Evolutionary conservation across 2,797 vertebrate species (phyloP).

Genomic region (Hylomyscus alleni): DNA sequence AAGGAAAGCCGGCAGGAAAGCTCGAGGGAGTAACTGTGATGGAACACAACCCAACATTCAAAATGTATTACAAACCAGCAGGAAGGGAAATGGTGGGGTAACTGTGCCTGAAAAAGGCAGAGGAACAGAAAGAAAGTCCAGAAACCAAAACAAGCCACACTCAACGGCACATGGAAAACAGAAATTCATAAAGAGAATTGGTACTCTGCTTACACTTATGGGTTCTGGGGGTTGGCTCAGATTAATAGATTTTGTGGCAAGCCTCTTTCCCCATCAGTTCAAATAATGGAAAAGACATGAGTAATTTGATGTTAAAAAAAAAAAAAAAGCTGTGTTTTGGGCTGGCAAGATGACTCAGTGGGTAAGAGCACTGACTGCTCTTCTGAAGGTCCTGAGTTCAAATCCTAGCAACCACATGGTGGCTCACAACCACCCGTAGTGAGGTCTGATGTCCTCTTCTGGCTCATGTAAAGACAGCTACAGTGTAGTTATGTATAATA

Average conservation of each 20-base stretch:
- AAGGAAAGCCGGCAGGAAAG: neutral
- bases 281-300: neutral
- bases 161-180: neutral
- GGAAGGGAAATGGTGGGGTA: conserved; percentile 24
- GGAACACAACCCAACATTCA: neutral
- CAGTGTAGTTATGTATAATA: no score
- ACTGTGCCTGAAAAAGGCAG: neutral
- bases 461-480: no score
- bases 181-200: neutral
- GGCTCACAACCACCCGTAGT: no score
- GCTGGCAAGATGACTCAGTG: no score
- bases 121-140: neutral
- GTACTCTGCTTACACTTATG: neutral
- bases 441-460: no score
- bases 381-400: no score
- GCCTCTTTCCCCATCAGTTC: neutral
- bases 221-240: neutral
- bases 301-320: neutral
- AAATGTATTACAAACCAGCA: conserved; percentile 11
- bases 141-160: neutral
- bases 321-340: neutral
- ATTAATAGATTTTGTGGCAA: neutral
- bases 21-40: neutral
- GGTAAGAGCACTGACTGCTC: no score
- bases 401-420: no score